Percentiles rank a stretch among this genome's conserved stretches.
Conservation (phyloP, 2,113 vertebrate species). For the Oreotragus oreotragus region DNA sequence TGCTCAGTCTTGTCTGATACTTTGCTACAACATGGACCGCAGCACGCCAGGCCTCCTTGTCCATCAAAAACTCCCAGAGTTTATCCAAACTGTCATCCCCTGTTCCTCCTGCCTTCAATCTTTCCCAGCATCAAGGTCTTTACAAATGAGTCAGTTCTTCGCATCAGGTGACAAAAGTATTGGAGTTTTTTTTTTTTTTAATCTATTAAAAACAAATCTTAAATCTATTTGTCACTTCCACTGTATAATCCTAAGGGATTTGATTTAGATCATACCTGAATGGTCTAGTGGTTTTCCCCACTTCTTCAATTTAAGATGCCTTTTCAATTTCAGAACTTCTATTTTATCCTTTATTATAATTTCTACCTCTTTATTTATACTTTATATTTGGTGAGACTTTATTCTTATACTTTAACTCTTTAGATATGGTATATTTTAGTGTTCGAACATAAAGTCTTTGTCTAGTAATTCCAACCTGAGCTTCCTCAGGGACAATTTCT, state of each 20-base stretch:
- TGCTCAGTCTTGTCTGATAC: neutral
- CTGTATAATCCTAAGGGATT: neutral
- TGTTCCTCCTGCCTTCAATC: neutral
- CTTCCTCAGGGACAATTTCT: neutral
- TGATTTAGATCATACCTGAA: neutral
- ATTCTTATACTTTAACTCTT: neutral
- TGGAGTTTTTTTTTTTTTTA: no score
- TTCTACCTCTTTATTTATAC: neutral
- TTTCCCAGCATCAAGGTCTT: neutral
- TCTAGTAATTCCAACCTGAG: neutral
- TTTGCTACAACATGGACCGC: neutral
- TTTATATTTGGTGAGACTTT: neutral
- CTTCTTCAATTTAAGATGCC: neutral
- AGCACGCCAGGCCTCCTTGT: neutral
- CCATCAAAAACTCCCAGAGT: neutral
- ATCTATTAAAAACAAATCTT: no score
- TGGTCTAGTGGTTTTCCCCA: neutral
- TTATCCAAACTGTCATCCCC: accelerated
- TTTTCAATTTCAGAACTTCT: neutral
- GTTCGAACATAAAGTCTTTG: neutral
- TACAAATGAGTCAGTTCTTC: neutral
- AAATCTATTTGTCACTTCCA: neutral
- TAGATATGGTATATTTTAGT: neutral
- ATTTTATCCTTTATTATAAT: neutral
- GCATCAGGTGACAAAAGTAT: neutral